Evolutionary conservation across 1,140 invertebrate genomes (phyloP), one percentile per base, ranked within the genome.

Genomic region (Eufriesea mexicana): DNA sequence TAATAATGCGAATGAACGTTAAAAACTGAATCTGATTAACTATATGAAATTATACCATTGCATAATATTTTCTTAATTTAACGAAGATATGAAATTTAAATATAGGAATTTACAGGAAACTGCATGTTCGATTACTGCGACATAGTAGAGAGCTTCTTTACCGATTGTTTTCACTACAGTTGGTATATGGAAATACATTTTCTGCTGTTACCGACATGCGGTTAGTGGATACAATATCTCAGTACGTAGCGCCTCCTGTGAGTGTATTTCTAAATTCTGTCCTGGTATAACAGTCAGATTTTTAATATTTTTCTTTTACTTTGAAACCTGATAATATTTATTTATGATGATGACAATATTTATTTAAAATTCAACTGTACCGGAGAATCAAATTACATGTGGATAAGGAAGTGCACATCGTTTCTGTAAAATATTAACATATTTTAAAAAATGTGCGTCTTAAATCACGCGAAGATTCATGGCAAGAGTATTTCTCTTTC

Each of bases 191-290:
- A 49, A 55, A 9, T 8, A 10, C 5, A 10, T 66, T 57, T 57
- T 45, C 20, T 51, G 5, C 18, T 49, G 2, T 79, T 83, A 72
- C 74, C 81, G 67, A 70, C 82, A 20, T 0, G 9, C 25, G 16
- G 59, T 72, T 16, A 49, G 18, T 25, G 6, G 35, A 6, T 0
- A 0, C 0, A 23, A n/a, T 0, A 20, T 47, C 55, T 54, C 45
- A 64, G n/a, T 45, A 61, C 7, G 47, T 68, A 62, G 62, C 83
- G 83, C 54, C 62, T 25, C 54, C 49, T 14, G 1, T 14, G 25
- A 28, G 9, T 9, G 2, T 16, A 20, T 23, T 47, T 35, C 23
- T 2, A 47, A 67, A 25, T n/a, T 61, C 18, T 5, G 2, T 18
- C 2, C 35, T 28, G 20, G n/a, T 2, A n/a, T 42, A 0, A 59